phyloP scores from a whole-genome alignment of 2,797 vertebrate species.

The Sebastes cheni region DNA sequence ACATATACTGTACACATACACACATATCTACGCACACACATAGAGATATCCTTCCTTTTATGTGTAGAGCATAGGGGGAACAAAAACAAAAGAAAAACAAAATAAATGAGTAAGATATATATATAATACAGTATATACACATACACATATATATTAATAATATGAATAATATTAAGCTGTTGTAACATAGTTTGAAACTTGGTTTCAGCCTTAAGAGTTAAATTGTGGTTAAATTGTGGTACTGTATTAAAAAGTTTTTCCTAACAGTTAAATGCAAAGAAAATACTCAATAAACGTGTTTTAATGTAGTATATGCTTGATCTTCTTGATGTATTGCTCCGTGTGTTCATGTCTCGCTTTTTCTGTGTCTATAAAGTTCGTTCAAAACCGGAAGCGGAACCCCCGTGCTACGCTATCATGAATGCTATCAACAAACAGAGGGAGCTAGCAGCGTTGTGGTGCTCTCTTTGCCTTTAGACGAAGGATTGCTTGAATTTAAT shows the following conservation, averaged over 20 bases:
- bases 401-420: not conserved
- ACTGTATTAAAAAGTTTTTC: too few relatives aligned
- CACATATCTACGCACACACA: too few relatives aligned
- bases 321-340: too few relatives aligned
- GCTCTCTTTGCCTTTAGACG: fast-evolving
- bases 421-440: not conserved
- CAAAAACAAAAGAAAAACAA: too few relatives aligned
- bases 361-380: conserved; percentile 53
- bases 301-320: too few relatives aligned
- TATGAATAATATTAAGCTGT: too few relatives aligned
- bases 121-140: too few relatives aligned
- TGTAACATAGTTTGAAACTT: not conserved
- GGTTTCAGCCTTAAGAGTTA: not conserved
- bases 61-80: too few relatives aligned
- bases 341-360: not conserved
- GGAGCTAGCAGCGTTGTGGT: not conserved
- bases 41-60: too few relatives aligned
- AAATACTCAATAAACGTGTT: not conserved
- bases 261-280: not conserved
- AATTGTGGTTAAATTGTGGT: fast-evolving
- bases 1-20: too few relatives aligned
- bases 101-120: too few relatives aligned
- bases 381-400: conserved; percentile 70
- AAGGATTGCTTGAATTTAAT: fast-evolving
- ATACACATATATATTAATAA: too few relatives aligned